Evolutionary conservation across 2,888 invertebrate genomes (phyloP).

Genomic region (Drosophila mercatorum): DNA sequence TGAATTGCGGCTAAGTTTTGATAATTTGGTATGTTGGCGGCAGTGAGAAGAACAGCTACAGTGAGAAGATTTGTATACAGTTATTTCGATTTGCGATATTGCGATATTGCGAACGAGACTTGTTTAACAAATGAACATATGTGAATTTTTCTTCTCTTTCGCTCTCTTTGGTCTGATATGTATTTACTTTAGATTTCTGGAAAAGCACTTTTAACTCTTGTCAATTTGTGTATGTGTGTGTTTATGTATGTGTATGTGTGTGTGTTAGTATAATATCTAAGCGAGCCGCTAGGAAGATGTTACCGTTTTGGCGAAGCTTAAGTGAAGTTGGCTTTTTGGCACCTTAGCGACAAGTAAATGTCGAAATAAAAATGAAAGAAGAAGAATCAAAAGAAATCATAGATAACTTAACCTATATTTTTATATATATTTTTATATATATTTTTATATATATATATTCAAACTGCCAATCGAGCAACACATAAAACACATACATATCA

Average conservation of each 20-base stretch:
- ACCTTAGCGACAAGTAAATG: conserved; percentile 30
- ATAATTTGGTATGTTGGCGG: conserved; percentile 26
- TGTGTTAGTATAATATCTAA: conserved; percentile 15
- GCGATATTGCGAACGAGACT: conserved; percentile 71
- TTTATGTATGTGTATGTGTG: conserved; percentile 19
- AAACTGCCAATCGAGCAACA: conserved; percentile 67
- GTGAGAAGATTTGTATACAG: conserved; percentile 15
- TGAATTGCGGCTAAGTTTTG: conserved; percentile 61
- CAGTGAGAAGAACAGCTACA: conserved; percentile 53
- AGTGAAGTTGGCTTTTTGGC: conserved; percentile 18
- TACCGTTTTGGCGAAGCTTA: conserved; percentile 26
- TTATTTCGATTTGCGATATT: conserved; percentile 53
- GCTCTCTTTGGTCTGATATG: conserved; percentile 71
- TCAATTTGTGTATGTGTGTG: conserved; percentile 23
- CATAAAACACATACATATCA: conserved; percentile 51
- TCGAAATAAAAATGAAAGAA: conserved; percentile 20
- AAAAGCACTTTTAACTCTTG: conserved; percentile 55
- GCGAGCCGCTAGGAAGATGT: conserved; percentile 15
- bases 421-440: background rate
- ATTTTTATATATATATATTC: background rate
- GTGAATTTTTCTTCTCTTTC: conserved; percentile 74
- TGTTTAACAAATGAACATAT: conserved; percentile 55
- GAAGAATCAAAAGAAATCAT: conserved; percentile 28
- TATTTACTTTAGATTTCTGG: conserved; percentile 16
- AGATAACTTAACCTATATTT: conserved; percentile 35